Conservation (phyloP, 2,113 vertebrate species). For the Leucoraja erinaceus region DNA sequence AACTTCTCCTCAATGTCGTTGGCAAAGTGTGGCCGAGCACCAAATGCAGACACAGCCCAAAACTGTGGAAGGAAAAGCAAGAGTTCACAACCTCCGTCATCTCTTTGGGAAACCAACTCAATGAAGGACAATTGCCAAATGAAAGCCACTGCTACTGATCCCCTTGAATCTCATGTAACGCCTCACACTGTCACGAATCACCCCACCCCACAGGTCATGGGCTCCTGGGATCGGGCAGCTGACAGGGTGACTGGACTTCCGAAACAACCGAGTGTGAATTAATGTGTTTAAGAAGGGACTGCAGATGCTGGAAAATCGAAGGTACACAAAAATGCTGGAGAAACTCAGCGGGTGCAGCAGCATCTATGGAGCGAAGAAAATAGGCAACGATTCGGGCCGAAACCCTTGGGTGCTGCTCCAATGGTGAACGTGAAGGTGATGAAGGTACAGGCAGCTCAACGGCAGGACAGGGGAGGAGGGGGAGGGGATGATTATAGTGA, state of each 20-base stretch:
- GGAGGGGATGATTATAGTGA: too few relatives aligned
- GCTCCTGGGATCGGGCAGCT: not conserved
- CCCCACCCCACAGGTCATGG: not conserved
- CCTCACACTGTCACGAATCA: not conserved
- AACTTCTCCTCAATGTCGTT: conserved; percentile 74
- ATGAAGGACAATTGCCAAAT: not conserved
- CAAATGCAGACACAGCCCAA: conserved; percentile 83
- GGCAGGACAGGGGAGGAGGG: too few relatives aligned
- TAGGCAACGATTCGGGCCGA: too few relatives aligned
- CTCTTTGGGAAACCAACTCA: not conserved
- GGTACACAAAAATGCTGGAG: too few relatives aligned
- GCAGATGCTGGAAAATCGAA: too few relatives aligned
- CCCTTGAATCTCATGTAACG: not conserved
- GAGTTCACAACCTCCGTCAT: not conserved
- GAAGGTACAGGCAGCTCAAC: not conserved
- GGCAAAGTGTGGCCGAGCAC: conserved; percentile 75
- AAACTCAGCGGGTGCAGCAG: too few relatives aligned
- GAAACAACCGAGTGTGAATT: not conserved
- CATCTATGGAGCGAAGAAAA: too few relatives aligned
- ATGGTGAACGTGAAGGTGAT: not conserved
- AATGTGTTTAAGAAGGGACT: too few relatives aligned
- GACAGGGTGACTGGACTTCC: not conserved
- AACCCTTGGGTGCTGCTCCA: too few relatives aligned
- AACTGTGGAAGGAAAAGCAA: conserved; percentile 54
- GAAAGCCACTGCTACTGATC: not conserved